These are phyloP conservation scores for Gymnothorax javanicus DNA, from an alignment of 2,797 vertebrate species.

Conservation along the genomic window DNA sequence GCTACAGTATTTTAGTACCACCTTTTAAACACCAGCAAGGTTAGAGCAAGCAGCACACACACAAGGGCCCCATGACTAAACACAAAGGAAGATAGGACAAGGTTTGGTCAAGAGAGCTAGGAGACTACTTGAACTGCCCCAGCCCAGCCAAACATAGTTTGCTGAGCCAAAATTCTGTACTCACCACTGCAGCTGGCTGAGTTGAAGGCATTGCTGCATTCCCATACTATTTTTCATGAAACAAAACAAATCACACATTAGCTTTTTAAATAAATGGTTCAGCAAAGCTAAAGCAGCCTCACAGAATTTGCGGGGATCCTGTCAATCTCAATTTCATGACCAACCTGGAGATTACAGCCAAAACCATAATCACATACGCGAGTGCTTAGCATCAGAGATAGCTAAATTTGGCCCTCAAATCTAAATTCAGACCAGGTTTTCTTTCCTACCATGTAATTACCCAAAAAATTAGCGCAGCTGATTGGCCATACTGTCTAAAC, in stretches of 20 bases:
- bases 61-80: neutral
- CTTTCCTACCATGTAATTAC: too few species aligned
- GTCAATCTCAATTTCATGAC: neutral
- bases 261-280: neutral
- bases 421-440: too few species aligned
- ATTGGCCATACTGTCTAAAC: too few species aligned
- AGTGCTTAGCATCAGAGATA: too few species aligned
- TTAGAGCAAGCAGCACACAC: neutral
- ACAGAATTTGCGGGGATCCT: neutral
- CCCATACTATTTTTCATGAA: constrained; percentile 25
- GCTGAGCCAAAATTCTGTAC: neutral
- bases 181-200: constrained; percentile 20
- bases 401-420: too few species aligned
- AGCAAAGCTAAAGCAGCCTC: neutral
- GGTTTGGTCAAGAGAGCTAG: neutral
- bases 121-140: neutral
- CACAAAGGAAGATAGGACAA: neutral
- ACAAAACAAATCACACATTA: constrained; percentile 24
- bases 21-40: neutral
- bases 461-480: too few species aligned
- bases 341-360: neutral
- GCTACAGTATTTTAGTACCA: neutral
- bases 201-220: constrained; percentile 21
- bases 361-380: neutral
- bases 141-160: neutral